phyloP scores from a whole-genome alignment of 2,888 invertebrate genomes.

The Galeopsomyia nigrocyanea region DNA sequence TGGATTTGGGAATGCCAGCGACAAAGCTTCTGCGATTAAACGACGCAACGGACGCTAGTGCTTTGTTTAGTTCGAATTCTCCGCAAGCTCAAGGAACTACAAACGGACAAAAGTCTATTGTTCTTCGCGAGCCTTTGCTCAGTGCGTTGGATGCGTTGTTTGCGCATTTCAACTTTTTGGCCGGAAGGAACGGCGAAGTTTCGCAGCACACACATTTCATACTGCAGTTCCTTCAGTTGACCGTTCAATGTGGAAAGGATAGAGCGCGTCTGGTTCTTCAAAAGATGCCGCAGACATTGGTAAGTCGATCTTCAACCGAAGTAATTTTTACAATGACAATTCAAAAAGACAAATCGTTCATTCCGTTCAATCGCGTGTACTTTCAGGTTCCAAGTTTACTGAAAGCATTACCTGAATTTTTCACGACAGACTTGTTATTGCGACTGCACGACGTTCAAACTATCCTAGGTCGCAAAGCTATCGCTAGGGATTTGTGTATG shows the following conservation, averaged over 20 bases:
- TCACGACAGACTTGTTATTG: conserved; percentile 80
- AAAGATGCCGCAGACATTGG: conserved; percentile 81
- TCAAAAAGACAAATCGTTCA: neutral
- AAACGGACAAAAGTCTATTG: conserved; percentile 61
- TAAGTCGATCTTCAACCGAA: conserved; percentile 49
- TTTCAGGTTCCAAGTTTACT: conserved; percentile 81
- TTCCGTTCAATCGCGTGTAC: conserved; percentile 7
- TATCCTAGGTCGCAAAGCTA: conserved; percentile 83
- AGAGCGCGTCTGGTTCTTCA: conserved; percentile 80
- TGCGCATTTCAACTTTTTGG: conserved; percentile 79
- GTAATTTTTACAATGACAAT: neutral
- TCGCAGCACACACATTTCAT: conserved; percentile 89
- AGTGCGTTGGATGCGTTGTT: conserved; percentile 79
- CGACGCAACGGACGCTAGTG: conserved; percentile 74
- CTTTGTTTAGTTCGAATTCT: conserved; percentile 69
- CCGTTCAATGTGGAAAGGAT: conserved; percentile 84
- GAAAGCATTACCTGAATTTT: conserved; percentile 83
- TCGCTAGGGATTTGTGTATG: conserved; percentile 89
- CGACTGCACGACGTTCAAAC: conserved; percentile 85
- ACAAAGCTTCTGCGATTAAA: conserved; percentile 77
- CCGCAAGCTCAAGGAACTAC: conserved; percentile 61
- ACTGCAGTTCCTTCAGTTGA: conserved; percentile 80
- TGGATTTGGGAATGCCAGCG: conserved; percentile 73
- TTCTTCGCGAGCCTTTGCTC: conserved; percentile 76
- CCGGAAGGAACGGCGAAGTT: conserved; percentile 80